Base-by-base conservation (phyloP, 2,888 invertebrate species). In the Andrena fulva region DNA sequence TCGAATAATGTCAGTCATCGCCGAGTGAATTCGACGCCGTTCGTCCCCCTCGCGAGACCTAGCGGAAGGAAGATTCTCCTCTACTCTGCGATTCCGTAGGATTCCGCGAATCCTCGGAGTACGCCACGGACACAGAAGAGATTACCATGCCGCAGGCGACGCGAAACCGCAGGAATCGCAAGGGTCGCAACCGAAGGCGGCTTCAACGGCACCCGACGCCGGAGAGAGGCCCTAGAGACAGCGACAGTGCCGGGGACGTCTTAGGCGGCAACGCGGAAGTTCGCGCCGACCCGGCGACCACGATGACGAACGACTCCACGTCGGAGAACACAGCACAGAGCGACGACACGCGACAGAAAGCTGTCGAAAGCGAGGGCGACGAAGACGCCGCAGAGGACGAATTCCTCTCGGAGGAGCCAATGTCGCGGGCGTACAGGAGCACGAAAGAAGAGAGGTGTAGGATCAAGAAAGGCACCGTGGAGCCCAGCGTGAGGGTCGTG, bases 61-160 rank as follows among this genome's bases (percentile, higher is more conserved):
- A 33, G 24, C 54, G 24, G 12, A 35, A 56, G 24, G 70, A 50
- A 69, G 27, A 63, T 35, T 50, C 27, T 67, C 69, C 75, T 33
- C 67, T 76, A 68, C 63, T 71, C 48, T 67, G 27, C 80, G 71
- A 75, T 80, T 42, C 60, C 77, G 2, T 59, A 87, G 87, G 85
- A 82, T 60, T 59, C 12, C 27, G 31, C 79, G 85, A 83, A 42
- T 82, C 76, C 71, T 79, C 75, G 81, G 89, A 87, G 66, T 89
- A 91, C 89, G 77, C 82, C n/a, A 89, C 88, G 68, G 89, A 89
- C 80, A 85, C 80, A 33, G 85, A 85, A 69, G 82, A 78, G 33
- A 63, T 29, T 52, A 84, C 52, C 64, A 93, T 93, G 93, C 92
- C 93, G 48, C 90, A 91, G 74, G 90, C 90, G 20, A 87, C 91